phyloP scores from a whole-genome alignment of 2,113 vertebrate species.

The Pandion haliaetus region DNA sequence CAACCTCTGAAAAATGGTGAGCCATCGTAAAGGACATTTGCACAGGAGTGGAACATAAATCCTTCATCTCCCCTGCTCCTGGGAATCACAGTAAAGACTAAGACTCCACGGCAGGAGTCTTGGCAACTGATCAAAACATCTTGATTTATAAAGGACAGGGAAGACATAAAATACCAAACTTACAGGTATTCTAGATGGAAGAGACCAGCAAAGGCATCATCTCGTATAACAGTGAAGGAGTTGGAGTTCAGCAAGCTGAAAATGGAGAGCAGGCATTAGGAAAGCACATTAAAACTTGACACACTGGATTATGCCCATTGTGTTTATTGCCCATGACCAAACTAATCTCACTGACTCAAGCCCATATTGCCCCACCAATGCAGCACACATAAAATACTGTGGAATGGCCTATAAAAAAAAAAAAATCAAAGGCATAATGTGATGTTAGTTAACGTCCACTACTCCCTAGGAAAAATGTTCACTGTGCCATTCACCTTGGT shows the following conservation, averaged over 20 bases:
- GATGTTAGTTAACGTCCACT: not conserved
- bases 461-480: not conserved
- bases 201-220: constrained; percentile 96
- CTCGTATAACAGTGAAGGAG: constrained; percentile 89
- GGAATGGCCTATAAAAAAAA: not conserved
- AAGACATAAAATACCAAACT: constrained; percentile 70
- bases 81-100: not conserved
- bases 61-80: not conserved
- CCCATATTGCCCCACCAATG: not conserved
- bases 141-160: not conserved
- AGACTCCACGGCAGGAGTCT: not conserved
- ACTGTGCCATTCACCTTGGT: not conserved
- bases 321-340: constrained; percentile 39
- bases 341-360: constrained; percentile 9
- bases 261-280: constrained; percentile 51
- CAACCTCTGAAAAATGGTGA: not conserved
- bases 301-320: not conserved
- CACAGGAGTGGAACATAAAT: not conserved
- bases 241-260: constrained; percentile 96
- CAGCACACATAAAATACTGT: not conserved
- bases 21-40: not conserved
- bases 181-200: constrained; percentile 97
- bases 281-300: not conserved
- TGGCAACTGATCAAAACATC: not conserved
- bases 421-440: not conserved